phyloP scores from a whole-genome alignment of 2,888 invertebrate species.

The Deilephila elpenor region DNA sequence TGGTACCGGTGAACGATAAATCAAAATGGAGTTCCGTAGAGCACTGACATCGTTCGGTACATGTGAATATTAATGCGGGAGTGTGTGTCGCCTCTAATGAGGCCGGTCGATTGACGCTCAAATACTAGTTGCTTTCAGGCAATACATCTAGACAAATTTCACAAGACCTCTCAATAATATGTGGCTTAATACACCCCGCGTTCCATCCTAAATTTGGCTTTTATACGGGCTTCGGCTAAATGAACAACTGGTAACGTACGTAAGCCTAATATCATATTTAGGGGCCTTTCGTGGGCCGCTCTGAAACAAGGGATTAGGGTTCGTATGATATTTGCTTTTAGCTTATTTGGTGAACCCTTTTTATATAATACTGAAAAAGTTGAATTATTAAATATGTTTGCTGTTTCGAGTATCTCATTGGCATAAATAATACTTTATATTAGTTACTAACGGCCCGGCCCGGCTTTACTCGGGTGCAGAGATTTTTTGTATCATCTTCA shows the following conservation, averaged over 20 bases:
- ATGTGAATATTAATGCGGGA: conserved; percentile 41
- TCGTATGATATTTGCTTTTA: conserved; percentile 22
- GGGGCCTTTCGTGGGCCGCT: conserved; percentile 24
- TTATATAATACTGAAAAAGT: not conserved
- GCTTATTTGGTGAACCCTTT: conserved; percentile 3
- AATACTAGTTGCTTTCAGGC: conserved; percentile 23
- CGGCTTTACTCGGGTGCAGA: too few species aligned
- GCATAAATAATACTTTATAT: not conserved
- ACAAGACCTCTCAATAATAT: conserved; percentile 7
- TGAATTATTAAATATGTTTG: not conserved
- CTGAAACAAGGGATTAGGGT: conserved; percentile 29
- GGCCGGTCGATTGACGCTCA: conserved; percentile 28
- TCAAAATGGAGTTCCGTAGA: conserved; percentile 39
- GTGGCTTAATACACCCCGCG: not conserved
- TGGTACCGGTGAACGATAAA: conserved; percentile 33
- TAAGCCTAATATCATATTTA: conserved; percentile 30
- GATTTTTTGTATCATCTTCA: too few species aligned
- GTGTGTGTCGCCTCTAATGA: conserved; percentile 37
- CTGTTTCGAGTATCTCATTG: not conserved
- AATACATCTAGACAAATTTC: conserved; percentile 22
- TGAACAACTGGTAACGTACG: conserved; percentile 28
- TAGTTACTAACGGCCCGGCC: not conserved
- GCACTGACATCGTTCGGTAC: conserved; percentile 39
- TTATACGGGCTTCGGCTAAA: conserved; percentile 23
- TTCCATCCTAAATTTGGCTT: conserved; percentile 21